Base-by-base conservation (phyloP, 2,888 invertebrate species). In the Notodonta dromedarius region DNA sequence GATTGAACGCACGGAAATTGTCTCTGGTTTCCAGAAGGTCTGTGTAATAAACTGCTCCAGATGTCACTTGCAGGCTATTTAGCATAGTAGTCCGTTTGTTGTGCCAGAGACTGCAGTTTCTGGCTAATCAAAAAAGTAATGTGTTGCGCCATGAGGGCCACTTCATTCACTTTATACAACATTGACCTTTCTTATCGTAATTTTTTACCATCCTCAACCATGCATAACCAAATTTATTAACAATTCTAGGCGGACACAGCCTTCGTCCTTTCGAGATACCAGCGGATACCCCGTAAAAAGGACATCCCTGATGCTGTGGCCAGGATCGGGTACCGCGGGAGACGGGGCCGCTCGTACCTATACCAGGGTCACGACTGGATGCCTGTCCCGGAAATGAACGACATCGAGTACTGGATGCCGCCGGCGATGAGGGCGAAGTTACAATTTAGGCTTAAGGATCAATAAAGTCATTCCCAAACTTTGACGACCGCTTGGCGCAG, bases 311-410 rank as follows among this genome's bases (percentile, higher is more conserved):
- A 86, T 0, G 86, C 74, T 46, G 88, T 84, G 0, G 66, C 82
- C 0, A 77, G 74, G 35, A 61, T 88, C 0, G 88, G 87, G 0
- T 88, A 74, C 62, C 69, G 77, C 0, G 77, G 81, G 0, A 74
- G 84, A 6, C 74, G 73, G 0, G 89, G 89, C 4, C 84, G 75
- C 58, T 89, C 88, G 5, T 89, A 90, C 62, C 68, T 90, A 3
- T 89, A 89, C 72, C 85, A 84, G 60, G 90, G 90, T 0, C 84
- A 87, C 58, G 76, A 84, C 4, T 90, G 90, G 90, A 83, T 86
- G 80, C 89, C 90, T 0, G 77, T 87, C 4, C 79, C 74, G 0
- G 89, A 89, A 56, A 77, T 70, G 0, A 78, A 86, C 0, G 87
- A 88, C 14, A 14, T 62, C 4, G 53, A 50, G 0, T 75, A 61